phyloP scores from a whole-genome alignment of 2,888 invertebrate genomes.

The Agrilus cyanescens region DNA sequence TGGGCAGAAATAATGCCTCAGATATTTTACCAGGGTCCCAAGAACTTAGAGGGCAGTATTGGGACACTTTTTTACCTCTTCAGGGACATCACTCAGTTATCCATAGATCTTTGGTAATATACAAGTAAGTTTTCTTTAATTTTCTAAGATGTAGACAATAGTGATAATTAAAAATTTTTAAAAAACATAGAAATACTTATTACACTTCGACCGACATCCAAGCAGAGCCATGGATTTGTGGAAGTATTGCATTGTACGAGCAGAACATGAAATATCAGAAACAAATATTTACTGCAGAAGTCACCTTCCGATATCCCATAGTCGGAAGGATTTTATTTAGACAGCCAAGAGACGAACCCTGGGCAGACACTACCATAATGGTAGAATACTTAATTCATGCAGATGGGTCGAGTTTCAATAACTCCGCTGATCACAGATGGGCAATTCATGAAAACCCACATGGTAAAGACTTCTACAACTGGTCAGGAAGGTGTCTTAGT shows the following conservation, averaged over 20 bases:
- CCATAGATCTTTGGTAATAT: constrained; percentile 68
- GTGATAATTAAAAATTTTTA: not conserved
- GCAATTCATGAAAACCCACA: constrained; percentile 68
- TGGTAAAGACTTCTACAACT: constrained; percentile 81
- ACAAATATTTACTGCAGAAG: constrained; percentile 66
- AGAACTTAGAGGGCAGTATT: constrained; percentile 62
- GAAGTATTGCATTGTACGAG: constrained; percentile 51
- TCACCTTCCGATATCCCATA: constrained; percentile 71
- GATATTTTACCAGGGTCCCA: constrained; percentile 58
- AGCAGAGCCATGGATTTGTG: constrained; percentile 49
- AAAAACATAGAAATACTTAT: constrained; percentile 36
- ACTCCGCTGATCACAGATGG: constrained; percentile 69
- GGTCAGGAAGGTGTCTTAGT: constrained; percentile 75
- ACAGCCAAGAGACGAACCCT: constrained; percentile 67
- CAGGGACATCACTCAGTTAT: constrained; percentile 67
- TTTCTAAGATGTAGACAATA: not conserved
- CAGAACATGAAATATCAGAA: constrained; percentile 54
- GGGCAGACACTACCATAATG: constrained; percentile 75
- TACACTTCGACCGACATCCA: constrained; percentile 34
- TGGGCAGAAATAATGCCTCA: constrained; percentile 58
- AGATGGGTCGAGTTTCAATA: constrained; percentile 69
- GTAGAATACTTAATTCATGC: constrained; percentile 78
- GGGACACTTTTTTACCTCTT: constrained; percentile 77
- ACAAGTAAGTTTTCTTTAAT: constrained; percentile 42
- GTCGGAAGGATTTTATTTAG: constrained; percentile 75